Evolutionary conservation across 1,140 invertebrate genomes (phyloP), one percentile per base, ranked within the genome.

Genomic region (Dinoponera quadriceps): DNA sequence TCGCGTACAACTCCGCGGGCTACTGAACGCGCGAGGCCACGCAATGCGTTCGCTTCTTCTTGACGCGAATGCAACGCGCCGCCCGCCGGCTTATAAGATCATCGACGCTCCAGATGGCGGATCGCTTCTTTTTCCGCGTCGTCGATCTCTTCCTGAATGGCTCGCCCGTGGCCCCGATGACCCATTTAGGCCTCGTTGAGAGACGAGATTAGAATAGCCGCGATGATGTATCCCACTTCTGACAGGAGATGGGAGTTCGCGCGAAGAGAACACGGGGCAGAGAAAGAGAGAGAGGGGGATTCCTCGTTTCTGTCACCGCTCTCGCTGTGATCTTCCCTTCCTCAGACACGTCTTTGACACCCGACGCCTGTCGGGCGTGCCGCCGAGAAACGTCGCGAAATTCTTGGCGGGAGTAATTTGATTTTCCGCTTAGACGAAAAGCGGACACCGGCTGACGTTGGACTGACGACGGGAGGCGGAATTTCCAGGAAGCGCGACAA

Each of bases 11-110:
- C 84, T 85, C 85, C 87, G 25, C 73, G 74, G 62, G 69, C 83
- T 85, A 90, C 91, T 90, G 90, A 86, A 88, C 75, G 51, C 77
- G 82, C 74, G 11, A 73, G 59, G 78, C 85, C 29, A 86, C 82
- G 80, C 85, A 84, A 91, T 83, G 83, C 80, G 49, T 83, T 72
- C 63, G 82, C 87, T 78, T 48, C 44, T 69, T 57, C 51, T 74
- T 59, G 48, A 48, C 13, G 33, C 27, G 66, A 71, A 81, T 55
- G 66, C 68, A 44, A 57, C 48, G 14, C 49, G 54, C n/a, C 33
- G 20, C 3, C 38, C 38, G 51, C n/a, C 57, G 55, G 59, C 25
- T 81, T 54, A 68, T 68, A 69, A 69, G 75, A 78, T 78, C 75
- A 78, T 57, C 33, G 38, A 22, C 83, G 60, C 20, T 60, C 48